These are phyloP conservation scores for Lottia gigantea DNA, from an alignment of 2,888 invertebrate genomes.

Conservation along the genomic window DNA sequence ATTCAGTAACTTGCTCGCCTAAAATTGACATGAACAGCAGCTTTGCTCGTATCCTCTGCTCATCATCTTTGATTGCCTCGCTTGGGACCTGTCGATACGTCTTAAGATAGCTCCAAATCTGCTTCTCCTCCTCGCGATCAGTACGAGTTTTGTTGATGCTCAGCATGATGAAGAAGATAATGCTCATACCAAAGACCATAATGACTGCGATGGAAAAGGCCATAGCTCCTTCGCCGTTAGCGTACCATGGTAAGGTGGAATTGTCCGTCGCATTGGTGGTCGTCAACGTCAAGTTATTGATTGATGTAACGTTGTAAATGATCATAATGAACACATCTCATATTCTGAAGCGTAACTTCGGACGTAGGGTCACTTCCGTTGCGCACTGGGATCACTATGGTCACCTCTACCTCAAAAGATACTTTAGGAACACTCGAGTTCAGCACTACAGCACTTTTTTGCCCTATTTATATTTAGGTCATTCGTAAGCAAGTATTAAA, in stretches of 20 bases:
- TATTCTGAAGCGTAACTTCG: too few relatives aligned
- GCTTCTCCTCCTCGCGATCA: not conserved
- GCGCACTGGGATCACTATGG: too few relatives aligned
- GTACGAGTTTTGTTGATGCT: not conserved
- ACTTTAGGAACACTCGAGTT: too few relatives aligned
- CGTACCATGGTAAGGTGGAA: not conserved
- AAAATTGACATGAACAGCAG: not conserved
- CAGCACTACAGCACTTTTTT: too few relatives aligned
- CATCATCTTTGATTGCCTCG: not conserved
- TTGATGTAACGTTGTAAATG: too few relatives aligned
- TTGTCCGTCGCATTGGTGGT: not conserved
- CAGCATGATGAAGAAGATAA: not conserved
- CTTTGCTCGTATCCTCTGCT: slow-evolving; percentile 1
- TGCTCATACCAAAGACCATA: not conserved
- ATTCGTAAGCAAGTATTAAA: too few relatives aligned
- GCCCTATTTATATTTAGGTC: too few relatives aligned
- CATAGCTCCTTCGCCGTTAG: not conserved
- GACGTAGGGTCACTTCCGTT: too few relatives aligned
- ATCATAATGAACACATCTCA: too few relatives aligned
- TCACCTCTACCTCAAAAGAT: too few relatives aligned
- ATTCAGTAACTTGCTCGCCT: not conserved
- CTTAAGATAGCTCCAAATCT: not conserved
- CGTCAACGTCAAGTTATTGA: not conserved
- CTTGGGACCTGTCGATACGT: not conserved
- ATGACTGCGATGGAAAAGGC: not conserved